A percentile compares a stretch with the other conserved stretches of the same genome.
Conservation (phyloP, 1,140 invertebrate species). For the Chionoecetes opilio region DNA sequence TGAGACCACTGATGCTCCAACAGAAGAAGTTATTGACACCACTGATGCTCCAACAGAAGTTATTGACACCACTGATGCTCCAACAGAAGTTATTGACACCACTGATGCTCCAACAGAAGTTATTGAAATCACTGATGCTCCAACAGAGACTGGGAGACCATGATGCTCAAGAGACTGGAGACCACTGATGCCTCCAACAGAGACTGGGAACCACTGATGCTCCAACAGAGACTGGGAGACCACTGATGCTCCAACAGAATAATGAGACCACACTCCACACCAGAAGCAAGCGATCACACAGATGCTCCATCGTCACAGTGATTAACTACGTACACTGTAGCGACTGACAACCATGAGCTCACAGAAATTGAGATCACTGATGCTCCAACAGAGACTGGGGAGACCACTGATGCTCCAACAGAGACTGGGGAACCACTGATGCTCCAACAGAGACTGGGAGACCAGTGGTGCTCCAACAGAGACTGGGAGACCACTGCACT, state of each 20-base stretch:
- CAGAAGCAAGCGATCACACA: too few relatives aligned
- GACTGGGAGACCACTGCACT: neutral
- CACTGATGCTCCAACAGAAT: constrained; percentile 35
- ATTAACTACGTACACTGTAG: too few relatives aligned
- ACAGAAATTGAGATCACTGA: constrained; percentile 24
- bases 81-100: neutral
- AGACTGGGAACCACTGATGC: too few relatives aligned
- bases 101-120: neutral
- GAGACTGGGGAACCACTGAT: neutral
- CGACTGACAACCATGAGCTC: too few relatives aligned
- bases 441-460: neutral
- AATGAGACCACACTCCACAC: too few relatives aligned
- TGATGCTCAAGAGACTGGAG: too few relatives aligned
- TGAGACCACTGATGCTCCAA: constrained; percentile 20
- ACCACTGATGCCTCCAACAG: too few relatives aligned
- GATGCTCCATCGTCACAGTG: too few relatives aligned
- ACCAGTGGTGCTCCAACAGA: neutral
- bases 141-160: too few relatives aligned
- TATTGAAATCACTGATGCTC: neutral
- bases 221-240: neutral
- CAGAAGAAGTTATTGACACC: neutral
- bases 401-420: neutral
- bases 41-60: neutral
- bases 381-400: neutral
- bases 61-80: neutral